Conservation (phyloP, 2,888 invertebrate species). For the Tineola bisselliella region DNA sequence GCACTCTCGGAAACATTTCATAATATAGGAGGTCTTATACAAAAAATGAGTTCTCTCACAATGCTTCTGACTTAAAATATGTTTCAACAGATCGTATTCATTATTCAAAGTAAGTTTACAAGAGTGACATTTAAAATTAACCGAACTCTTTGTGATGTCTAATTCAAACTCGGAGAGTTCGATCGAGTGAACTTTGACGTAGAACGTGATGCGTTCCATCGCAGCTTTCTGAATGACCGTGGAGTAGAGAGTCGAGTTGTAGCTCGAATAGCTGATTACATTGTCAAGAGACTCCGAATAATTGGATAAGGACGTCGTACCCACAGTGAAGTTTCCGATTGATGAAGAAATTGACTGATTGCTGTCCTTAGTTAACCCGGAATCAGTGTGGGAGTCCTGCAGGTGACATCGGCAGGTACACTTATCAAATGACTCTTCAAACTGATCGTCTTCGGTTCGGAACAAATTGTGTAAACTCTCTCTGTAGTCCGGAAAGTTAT, state of each 20-base stretch:
- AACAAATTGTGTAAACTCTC: constrained; percentile 49
- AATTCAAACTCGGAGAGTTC: constrained; percentile 36
- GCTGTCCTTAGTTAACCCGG: constrained; percentile 37
- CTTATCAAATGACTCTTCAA: constrained; percentile 21
- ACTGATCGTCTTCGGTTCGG: constrained; percentile 17
- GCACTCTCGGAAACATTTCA: constrained; percentile 44
- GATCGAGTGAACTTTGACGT: constrained; percentile 54
- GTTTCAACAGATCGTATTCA: constrained; percentile 41
- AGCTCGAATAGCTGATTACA: constrained; percentile 51
- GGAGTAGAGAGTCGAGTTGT: constrained; percentile 38
- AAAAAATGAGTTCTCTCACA: constrained; percentile 56
- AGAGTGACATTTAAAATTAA: constrained; percentile 43
- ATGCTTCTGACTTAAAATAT: constrained; percentile 44
- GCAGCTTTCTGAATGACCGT: constrained; percentile 46
- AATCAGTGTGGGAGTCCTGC: constrained; percentile 29
- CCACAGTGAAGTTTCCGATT: constrained; percentile 51
- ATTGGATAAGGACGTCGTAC: constrained; percentile 46
- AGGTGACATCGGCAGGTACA: constrained; percentile 40
- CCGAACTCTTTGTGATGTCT: constrained; percentile 31
- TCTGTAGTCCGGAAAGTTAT: constrained; percentile 47
- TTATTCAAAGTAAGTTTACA: constrained; percentile 38
- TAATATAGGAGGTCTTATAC: constrained; percentile 57
- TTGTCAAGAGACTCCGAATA: constrained; percentile 54
- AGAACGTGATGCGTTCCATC: constrained; percentile 53
- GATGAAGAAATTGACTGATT: constrained; percentile 50